Percentiles rank a stretch among this genome's conserved stretches.
Conservation (phyloP, 2,797 vertebrate genomes). For the Pipistrellus pygmaeus region DNA sequence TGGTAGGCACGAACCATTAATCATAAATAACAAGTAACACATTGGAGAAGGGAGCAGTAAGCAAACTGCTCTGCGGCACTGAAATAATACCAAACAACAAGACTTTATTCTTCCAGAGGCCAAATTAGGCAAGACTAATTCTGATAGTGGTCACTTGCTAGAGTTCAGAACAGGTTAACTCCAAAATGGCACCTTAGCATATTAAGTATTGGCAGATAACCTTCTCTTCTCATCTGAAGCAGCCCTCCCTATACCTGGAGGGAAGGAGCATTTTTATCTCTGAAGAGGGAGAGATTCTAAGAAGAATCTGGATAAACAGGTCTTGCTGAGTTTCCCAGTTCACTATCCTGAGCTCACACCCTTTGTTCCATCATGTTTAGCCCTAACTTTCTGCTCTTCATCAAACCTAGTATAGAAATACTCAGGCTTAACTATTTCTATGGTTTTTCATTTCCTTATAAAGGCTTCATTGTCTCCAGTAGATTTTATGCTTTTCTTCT, state of each 20-base stretch:
- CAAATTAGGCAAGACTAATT: not conserved
- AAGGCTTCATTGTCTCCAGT: not conserved
- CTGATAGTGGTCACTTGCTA: not conserved
- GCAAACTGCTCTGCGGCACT: not conserved
- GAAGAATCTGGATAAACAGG: not conserved
- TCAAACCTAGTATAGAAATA: not conserved
- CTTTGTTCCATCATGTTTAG: not conserved
- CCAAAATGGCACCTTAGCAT: not conserved
- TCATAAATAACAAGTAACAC: not conserved
- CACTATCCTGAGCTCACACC: not conserved
- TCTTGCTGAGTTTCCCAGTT: not conserved
- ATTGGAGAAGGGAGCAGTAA: not conserved
- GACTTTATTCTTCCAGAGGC: not conserved
- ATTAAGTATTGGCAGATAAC: not conserved
- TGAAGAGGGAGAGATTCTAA: not conserved
- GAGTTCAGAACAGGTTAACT: not conserved
- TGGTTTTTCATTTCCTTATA: not conserved
- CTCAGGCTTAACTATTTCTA: not conserved
- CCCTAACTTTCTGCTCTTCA: not conserved
- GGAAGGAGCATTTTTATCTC: not conserved
- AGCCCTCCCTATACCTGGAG: too few relatives aligned
- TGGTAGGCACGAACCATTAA: not conserved
- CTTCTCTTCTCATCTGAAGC: not conserved
- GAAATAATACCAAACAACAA: not conserved
- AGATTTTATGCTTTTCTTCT: not conserved